phyloP scores from a whole-genome alignment of 2,113 vertebrate species.

The Corythaixoides concolor region DNA sequence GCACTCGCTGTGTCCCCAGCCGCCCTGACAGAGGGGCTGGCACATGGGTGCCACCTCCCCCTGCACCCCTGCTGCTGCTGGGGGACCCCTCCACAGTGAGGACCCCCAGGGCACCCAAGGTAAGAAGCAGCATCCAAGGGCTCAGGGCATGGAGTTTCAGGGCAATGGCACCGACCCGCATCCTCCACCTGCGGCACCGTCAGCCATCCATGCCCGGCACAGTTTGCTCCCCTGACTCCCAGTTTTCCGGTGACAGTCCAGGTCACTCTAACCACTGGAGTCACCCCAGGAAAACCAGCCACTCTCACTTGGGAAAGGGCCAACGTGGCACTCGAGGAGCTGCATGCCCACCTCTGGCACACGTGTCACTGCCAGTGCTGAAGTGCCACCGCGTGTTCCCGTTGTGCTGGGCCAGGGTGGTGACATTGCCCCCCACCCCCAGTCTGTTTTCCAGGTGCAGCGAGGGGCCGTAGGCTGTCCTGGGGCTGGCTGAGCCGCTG shows the following conservation, averaged over 20 bases:
- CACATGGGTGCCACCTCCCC: neutral
- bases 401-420: fast-evolving
- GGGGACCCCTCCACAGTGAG: neutral
- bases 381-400: neutral
- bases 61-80: neutral
- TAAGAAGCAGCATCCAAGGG: neutral
- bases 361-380: fast-evolving
- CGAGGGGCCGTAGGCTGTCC: neutral
- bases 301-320: neutral
- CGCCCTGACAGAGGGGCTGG: neutral
- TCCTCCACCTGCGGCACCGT: fast-evolving
- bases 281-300: neutral
- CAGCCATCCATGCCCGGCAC: fast-evolving
- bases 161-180: neutral
- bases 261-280: neutral
- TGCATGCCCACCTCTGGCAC: neutral
- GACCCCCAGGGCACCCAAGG: neutral
- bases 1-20: neutral
- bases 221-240: neutral
- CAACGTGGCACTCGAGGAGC: neutral
- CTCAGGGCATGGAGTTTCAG: too few relatives aligned
- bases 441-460: neutral
- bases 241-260: neutral
- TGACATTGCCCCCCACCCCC: fast-evolving
- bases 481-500: fast-evolving